Evolutionary conservation across 2,888 invertebrate genomes (phyloP).

Genomic region (Eilema sororculum): DNA sequence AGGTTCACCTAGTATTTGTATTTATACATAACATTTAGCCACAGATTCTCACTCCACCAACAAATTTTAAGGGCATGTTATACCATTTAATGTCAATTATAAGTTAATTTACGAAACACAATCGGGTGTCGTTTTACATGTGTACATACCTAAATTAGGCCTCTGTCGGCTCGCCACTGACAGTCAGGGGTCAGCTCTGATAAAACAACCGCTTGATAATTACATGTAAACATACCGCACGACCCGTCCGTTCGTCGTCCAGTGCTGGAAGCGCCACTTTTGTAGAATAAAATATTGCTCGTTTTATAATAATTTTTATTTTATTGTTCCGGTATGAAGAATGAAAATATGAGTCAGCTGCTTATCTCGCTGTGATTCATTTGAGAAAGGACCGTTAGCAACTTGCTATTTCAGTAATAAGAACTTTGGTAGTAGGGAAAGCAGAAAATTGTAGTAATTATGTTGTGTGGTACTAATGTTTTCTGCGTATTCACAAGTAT

Average conservation of each 20-base stretch:
- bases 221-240: conserved; percentile 69
- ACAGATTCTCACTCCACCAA: background rate
- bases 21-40: background rate
- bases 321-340: conserved; percentile 10
- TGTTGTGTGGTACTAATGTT: too few relatives aligned
- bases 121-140: conserved; percentile 60
- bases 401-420: background rate
- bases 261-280: conserved; percentile 46
- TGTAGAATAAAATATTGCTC: conserved; percentile 11
- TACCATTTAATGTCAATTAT: conserved; percentile 38
- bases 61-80: conserved; percentile 21
- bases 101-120: conserved; percentile 55
- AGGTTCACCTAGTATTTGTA: background rate
- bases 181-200: conserved; percentile 60
- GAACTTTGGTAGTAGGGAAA: background rate
- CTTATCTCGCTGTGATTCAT: conserved; percentile 17
- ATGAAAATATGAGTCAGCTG: conserved; percentile 13
- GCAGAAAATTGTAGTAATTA: background rate
- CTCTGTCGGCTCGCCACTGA: conserved; percentile 56
- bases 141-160: conserved; percentile 68
- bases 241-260: conserved; percentile 29
- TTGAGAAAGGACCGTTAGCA: conserved; percentile 6
- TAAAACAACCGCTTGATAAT: conserved; percentile 73
- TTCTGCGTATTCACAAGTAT: too few relatives aligned
- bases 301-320: conserved; percentile 6